These are phyloP conservation scores for Synanthedon andrenaeformis DNA, from an alignment of 2,888 invertebrate species.

Conservation along the genomic window DNA sequence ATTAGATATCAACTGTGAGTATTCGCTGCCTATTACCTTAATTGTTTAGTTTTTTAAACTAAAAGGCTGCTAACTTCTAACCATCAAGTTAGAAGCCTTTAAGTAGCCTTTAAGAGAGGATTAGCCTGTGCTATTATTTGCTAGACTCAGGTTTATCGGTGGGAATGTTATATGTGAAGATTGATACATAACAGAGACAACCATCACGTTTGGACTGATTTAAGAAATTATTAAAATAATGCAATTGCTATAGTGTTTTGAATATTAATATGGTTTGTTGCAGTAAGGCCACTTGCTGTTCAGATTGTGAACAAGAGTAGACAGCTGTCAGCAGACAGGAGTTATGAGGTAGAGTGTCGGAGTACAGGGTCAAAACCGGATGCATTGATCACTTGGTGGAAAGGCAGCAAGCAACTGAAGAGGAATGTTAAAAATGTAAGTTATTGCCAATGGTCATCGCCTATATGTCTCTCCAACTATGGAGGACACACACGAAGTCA, in stretches of 20 bases:
- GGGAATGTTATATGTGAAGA: too few relatives aligned
- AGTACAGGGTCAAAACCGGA: conserved; percentile 86
- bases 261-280: conserved; percentile 33
- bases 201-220: too few relatives aligned
- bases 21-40: conserved; percentile 5
- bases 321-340: conserved; percentile 84
- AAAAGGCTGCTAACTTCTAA: too few relatives aligned
- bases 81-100: too few relatives aligned
- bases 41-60: neutral
- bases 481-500: neutral
- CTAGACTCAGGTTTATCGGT: too few relatives aligned
- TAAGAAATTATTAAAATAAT: too few relatives aligned
- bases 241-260: neutral
- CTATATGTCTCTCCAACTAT: neutral
- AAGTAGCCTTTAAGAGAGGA: too few relatives aligned
- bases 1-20: conserved; percentile 89
- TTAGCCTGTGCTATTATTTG: too few relatives aligned
- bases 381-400: conserved; percentile 90
- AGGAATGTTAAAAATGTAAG: conserved; percentile 82
- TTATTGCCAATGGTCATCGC: conserved; percentile 14
- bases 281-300: conserved; percentile 87
- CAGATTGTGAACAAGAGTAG: conserved; percentile 83
- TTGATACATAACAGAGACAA: too few relatives aligned
- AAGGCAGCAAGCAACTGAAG: conserved; percentile 80
- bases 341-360: conserved; percentile 86